Evolutionary conservation across 2,113 vertebrate genomes (phyloP).

Genomic region (Heterotis niloticus): DNA sequence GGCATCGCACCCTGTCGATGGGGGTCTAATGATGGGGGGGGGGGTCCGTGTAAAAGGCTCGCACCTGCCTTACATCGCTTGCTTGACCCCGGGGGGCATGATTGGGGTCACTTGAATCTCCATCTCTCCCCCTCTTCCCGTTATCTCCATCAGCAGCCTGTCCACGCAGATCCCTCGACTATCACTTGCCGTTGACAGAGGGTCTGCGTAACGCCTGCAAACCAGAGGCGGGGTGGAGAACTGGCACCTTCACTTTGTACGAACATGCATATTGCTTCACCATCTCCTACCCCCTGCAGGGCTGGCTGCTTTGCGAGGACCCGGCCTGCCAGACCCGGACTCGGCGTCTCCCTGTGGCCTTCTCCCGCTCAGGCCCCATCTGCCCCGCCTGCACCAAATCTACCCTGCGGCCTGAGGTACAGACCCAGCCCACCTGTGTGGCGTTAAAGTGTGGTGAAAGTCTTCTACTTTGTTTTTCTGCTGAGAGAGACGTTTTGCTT

Average conservation of each 20-base stretch:
- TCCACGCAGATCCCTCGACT: neutral
- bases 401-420: constrained; percentile 81
- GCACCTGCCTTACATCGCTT: constrained; percentile 15
- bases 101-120: constrained; percentile 5
- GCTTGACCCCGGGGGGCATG: constrained; percentile 12
- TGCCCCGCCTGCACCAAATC: constrained; percentile 83
- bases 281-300: constrained; percentile 55
- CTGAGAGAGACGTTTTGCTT: too few species aligned
- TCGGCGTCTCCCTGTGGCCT: constrained; percentile 77
- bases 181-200: neutral
- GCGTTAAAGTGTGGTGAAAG: too few species aligned
- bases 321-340: constrained; percentile 82
- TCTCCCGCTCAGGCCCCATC: constrained; percentile 81
- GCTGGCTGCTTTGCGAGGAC: constrained; percentile 94
- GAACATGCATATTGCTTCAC: neutral
- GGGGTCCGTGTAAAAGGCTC: constrained; percentile 11
- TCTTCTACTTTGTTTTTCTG: too few species aligned
- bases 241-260: neutral
- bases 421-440: neutral
- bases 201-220: neutral
- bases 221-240: too few species aligned
- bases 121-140: neutral
- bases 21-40: constrained; percentile 21
- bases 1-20: constrained; percentile 5
- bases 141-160: neutral